phyloP scores from a whole-genome alignment of 2,797 vertebrate genomes.

The Orestias chungarensis region DNA sequence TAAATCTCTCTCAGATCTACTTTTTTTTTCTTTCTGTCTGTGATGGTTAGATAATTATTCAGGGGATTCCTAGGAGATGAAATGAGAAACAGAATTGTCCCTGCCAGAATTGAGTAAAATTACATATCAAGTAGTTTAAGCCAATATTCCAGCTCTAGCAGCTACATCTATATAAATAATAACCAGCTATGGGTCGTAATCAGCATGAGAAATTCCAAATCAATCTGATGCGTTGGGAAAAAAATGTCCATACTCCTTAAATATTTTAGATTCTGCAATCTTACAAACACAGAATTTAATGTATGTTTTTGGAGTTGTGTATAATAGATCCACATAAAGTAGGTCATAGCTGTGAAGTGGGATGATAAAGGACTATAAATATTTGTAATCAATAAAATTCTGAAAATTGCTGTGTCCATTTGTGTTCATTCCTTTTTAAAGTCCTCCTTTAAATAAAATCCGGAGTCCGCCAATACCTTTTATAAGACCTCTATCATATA shows the following conservation, averaged over 20 bases:
- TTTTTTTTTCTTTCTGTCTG: neutral
- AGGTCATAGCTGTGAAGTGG: neutral
- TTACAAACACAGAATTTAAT: neutral
- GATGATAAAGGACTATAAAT: neutral
- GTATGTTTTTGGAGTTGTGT: neutral
- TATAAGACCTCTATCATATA: neutral
- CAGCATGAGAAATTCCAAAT: conserved; percentile 1
- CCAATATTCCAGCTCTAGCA: neutral
- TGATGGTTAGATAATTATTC: neutral
- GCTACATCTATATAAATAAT: conserved; percentile 8
- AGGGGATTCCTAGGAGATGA: neutral
- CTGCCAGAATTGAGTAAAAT: conserved; percentile 8
- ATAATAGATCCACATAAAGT: neutral
- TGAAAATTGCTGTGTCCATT: neutral
- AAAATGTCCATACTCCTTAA: neutral
- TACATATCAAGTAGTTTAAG: conserved; percentile 6
- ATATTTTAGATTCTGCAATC: neutral
- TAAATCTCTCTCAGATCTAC: neutral
- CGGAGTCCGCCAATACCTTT: neutral
- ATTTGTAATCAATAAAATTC: neutral
- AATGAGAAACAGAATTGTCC: conserved; percentile 6
- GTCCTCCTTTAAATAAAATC: neutral
- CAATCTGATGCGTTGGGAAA: neutral
- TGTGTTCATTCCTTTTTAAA: neutral
- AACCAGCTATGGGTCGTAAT: conserved; percentile 4